A percentile compares a stretch with the other conserved stretches of the same genome.
phyloP scores from a whole-genome alignment of 2,888 invertebrate genomes.

The Sarcophaga caerulescens region DNA sequence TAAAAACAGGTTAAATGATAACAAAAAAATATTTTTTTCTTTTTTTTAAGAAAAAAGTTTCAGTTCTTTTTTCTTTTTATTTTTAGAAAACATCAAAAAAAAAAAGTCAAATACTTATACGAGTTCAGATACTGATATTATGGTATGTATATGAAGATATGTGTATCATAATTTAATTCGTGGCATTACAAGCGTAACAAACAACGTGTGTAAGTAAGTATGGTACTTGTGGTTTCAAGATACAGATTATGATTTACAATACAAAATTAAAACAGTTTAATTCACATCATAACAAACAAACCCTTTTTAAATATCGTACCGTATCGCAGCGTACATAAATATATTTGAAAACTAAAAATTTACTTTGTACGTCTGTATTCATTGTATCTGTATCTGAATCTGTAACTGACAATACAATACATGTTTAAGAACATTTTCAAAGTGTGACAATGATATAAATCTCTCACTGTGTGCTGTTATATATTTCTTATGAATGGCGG shows the following conservation, averaged over 20 bases:
- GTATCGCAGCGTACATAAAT: too few species aligned
- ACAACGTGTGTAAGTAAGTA: background rate
- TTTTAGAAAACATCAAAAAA: slow-evolving; percentile 49
- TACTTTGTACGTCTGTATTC: background rate
- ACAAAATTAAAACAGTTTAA: slow-evolving; percentile 63
- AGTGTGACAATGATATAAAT: slow-evolving; percentile 67
- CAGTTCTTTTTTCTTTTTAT: slow-evolving; percentile 13
- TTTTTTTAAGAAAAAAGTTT: background rate
- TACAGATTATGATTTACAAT: slow-evolving; percentile 65
- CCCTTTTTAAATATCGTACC: background rate
- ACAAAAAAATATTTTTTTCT: background rate
- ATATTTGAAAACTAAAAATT: slow-evolving; percentile 9
- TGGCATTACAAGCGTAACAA: slow-evolving; percentile 25
- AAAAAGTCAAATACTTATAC: background rate
- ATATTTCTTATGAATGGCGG: slow-evolving; percentile 67
- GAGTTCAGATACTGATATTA: background rate
- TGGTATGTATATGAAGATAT: background rate
- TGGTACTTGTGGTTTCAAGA: slow-evolving; percentile 30
- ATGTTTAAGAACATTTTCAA: slow-evolving; percentile 60
- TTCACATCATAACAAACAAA: slow-evolving; percentile 57
- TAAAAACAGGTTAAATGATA: slow-evolving; percentile 58
- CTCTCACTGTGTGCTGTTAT: slow-evolving; percentile 36
- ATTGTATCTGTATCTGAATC: background rate
- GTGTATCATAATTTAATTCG: background rate
- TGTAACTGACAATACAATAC: slow-evolving; percentile 23